Evolutionary conservation across 2,797 vertebrate species (phyloP), one percentile per base, ranked within the genome.

Genomic region (Clarias laeviceps): DNA sequence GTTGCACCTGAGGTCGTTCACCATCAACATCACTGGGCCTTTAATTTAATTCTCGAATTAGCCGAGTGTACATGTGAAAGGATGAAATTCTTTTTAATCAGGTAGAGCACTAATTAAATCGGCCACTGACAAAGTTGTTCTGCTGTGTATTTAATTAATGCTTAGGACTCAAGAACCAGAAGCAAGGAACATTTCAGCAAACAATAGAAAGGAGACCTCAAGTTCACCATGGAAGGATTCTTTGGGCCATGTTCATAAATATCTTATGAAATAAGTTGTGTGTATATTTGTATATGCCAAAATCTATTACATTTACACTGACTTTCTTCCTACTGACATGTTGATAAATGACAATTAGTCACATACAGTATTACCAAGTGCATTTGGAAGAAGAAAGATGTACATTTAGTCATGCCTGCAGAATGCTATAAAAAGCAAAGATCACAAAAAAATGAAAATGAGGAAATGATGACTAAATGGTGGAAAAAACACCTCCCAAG

Each of bases 1-100:
- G 91, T 93, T 93, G 93, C 92, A 89, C 90, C 93, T 93, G 94
- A 96, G 96, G 96, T 96, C 94, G 90, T 93, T 93, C 92, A 91
- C n/a, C 94, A 95, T 96, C 94, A 94, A 90, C 88, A 90, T 88
- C 90, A 91, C 89, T 86, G 8, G 93, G 93, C 95, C 94, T 96
- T 82, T 70, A 72, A 40, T 83, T 83, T 97, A 96, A 97, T 97
- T 96, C 95, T 90, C 88, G 84, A 86, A 91, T 89, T 59, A 92
- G 89, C 87, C 27, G 37, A 86, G 89, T 83, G 88, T 89, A 84
- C 80, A 61, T 6, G 32, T 62, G 37, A 78, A 61, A 37, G 29
- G 76, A 92, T 89, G 64, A 90, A 91, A 93, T 87, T 85, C 89
- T 91, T 91, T 92, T 90, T 78, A 86, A 91, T 82, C 57, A 64